Percentiles rank a stretch among this genome's conserved stretches.
Conservation (phyloP, 1,140 invertebrate species). For the Piezodorus guildinii region DNA sequence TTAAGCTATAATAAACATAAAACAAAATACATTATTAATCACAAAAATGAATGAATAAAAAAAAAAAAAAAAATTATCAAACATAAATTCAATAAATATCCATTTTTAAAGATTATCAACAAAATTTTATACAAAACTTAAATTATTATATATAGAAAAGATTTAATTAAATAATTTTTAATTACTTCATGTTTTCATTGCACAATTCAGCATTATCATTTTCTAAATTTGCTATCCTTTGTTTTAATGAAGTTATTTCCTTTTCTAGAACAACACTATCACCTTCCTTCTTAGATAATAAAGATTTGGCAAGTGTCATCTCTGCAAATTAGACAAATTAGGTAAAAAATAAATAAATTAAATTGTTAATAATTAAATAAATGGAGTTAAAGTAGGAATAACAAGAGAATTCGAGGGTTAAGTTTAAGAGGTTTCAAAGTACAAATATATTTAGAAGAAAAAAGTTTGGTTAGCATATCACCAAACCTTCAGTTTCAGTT, state of each 20-base stretch:
- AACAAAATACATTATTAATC: not conserved
- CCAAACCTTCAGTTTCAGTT: too few species aligned
- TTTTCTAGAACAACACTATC: constrained; percentile 25
- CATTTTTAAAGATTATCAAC: too few species aligned
- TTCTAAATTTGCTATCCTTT: constrained; percentile 15
- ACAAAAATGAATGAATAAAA: not conserved
- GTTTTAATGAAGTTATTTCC: constrained; percentile 21
- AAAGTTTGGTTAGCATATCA: too few species aligned
- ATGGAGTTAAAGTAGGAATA: too few species aligned
- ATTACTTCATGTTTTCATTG: constrained; percentile 19
- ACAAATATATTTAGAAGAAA: too few species aligned
- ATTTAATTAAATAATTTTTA: not conserved
- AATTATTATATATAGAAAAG: not conserved
- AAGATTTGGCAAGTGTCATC: constrained; percentile 14
- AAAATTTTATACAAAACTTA: too few species aligned
- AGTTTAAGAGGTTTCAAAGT: too few species aligned
- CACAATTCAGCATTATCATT: not conserved
- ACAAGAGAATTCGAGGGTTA: too few species aligned
- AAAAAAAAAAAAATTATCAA: too few species aligned
- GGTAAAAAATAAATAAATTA: not conserved
- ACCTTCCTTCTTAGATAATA: constrained; percentile 19
- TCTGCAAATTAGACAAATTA: constrained; percentile 5
- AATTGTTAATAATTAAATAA: too few species aligned
- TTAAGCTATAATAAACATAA: constrained; percentile 3
- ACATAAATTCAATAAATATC: too few species aligned